Conservation (phyloP, 2,888 invertebrate genomes). For the Nomada fucata region DNA sequence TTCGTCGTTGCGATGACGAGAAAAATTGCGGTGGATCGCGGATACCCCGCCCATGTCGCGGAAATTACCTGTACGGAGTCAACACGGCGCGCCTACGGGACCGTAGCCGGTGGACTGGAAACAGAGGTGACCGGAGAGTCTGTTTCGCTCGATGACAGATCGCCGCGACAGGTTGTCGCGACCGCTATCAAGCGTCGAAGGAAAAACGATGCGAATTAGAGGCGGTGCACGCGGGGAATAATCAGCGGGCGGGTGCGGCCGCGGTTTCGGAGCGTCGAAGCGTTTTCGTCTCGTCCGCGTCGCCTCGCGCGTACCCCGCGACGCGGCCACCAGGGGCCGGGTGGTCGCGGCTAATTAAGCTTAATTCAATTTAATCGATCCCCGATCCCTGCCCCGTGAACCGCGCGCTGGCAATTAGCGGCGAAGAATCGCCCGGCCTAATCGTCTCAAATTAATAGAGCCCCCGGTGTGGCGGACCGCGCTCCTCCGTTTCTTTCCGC, state of each 20-base stretch:
- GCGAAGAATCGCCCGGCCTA: constrained; percentile 62
- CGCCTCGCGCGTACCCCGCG: too few species aligned
- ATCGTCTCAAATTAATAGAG: constrained; percentile 71
- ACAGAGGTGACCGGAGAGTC: background rate
- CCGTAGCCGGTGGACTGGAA: background rate
- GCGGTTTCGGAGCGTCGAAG: background rate
- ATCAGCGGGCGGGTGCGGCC: background rate
- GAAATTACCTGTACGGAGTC: constrained; percentile 5
- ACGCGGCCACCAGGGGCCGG: constrained; percentile 13
- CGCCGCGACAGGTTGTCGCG: background rate
- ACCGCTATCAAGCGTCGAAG: background rate
- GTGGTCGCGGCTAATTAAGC: constrained; percentile 77
- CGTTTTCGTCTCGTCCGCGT: constrained; percentile 23
- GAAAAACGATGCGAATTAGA: background rate
- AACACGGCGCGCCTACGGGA: too few species aligned
- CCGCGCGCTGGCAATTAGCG: constrained; percentile 61
- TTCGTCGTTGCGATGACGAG: constrained; percentile 9
- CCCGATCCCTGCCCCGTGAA: constrained; percentile 50
- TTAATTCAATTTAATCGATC: constrained; percentile 79
- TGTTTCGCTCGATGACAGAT: background rate
- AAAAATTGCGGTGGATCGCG: constrained; percentile 3
- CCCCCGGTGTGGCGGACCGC: constrained; percentile 21
- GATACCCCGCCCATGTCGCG: constrained; percentile 22
- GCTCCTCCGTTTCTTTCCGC: background rate
- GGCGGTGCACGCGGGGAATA: too few species aligned